Percentiles rank a stretch among this genome's conserved stretches.
phyloP scores from a whole-genome alignment of 1,140 invertebrate species.

The Phortica variegata region DNA sequence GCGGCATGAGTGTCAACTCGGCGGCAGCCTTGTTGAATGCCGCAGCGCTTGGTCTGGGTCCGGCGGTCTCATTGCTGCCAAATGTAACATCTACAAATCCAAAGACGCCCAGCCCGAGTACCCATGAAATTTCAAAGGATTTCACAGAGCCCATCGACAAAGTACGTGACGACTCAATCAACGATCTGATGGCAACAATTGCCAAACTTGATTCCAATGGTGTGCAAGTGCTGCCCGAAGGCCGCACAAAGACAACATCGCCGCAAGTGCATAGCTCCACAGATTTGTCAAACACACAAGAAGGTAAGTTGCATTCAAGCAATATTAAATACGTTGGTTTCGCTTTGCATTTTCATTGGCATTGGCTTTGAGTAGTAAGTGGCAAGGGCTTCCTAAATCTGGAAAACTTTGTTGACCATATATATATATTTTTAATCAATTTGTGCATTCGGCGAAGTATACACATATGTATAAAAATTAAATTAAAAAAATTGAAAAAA shows the following conservation, averaged over 20 bases:
- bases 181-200: constrained; percentile 80
- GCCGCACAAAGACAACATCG: constrained; percentile 59
- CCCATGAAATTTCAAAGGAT: constrained; percentile 59
- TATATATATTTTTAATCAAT: too few species aligned
- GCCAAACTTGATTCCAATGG: constrained; percentile 81
- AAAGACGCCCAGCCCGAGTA: constrained; percentile 76
- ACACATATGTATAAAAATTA: too few species aligned
- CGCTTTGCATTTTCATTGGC: too few species aligned
- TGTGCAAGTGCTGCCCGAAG: constrained; percentile 68
- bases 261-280: constrained; percentile 66
- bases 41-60: constrained; percentile 42
- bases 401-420: too few species aligned
- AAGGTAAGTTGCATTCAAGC: constrained; percentile 48
- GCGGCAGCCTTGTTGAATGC: constrained; percentile 36
- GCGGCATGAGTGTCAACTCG: constrained; percentile 6
- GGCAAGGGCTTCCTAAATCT: too few species aligned
- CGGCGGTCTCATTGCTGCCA: constrained; percentile 48
- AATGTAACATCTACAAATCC: constrained; percentile 77
- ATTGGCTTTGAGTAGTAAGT: neutral
- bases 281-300: constrained; percentile 58
- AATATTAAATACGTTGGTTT: too few species aligned
- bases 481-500: too few species aligned
- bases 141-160: constrained; percentile 66
- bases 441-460: too few species aligned
- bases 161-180: constrained; percentile 78